phyloP scores from a whole-genome alignment of 1,140 invertebrate species.

The Ooceraea biroi region DNA sequence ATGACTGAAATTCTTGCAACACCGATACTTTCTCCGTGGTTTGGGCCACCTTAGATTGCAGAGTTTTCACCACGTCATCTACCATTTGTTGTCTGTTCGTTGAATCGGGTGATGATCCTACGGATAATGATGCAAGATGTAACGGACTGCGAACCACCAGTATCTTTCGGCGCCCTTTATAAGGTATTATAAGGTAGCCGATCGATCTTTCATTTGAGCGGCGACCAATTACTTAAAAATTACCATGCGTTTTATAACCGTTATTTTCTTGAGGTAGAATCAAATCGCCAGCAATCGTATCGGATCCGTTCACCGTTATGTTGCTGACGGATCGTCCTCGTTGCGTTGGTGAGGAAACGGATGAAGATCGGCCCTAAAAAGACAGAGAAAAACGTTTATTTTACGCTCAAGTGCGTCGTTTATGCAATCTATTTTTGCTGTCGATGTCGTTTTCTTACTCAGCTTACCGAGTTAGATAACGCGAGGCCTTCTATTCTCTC shows the following conservation, averaged over 20 bases:
- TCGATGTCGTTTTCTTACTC: neutral
- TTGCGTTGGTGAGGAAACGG: constrained; percentile 85
- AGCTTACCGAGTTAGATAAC: constrained; percentile 82
- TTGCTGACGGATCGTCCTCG: constrained; percentile 81
- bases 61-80: constrained; percentile 81
- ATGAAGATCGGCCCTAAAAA: constrained; percentile 84
- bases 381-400: constrained; percentile 7
- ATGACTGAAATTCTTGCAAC: constrained; percentile 83
- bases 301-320: constrained; percentile 83
- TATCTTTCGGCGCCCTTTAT: no score
- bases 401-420: neutral
- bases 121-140: neutral
- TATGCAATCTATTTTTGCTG: neutral
- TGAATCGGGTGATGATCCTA: constrained; percentile 80
- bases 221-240: no score
- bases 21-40: constrained; percentile 79
- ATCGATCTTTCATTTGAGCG: no score
- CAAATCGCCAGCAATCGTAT: constrained; percentile 84
- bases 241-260: constrained; percentile 84
- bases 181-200: no score
- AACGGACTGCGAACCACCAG: no score
- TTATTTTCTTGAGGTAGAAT: constrained; percentile 85
- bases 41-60: constrained; percentile 78
- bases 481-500: constrained; percentile 87
- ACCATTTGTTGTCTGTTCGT: constrained; percentile 82